phyloP scores from a whole-genome alignment of 2,888 invertebrate species.

The Trileptium ribeirensis region DNA sequence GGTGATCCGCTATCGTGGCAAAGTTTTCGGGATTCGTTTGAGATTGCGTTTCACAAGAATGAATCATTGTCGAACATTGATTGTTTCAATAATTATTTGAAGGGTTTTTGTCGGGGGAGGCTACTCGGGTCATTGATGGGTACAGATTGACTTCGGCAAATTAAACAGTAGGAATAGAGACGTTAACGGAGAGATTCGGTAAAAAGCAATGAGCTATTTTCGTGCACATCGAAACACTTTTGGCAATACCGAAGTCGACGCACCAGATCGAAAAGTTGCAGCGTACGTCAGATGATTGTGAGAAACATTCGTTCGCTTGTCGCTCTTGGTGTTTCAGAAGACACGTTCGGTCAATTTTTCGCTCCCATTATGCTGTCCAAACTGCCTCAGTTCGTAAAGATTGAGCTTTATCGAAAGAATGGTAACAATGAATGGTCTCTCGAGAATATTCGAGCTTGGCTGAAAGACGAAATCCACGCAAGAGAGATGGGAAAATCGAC shows the following conservation, averaged over 20 bases:
- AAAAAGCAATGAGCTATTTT: background rate
- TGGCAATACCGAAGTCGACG: background rate
- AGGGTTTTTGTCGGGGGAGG: background rate
- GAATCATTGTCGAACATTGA: background rate
- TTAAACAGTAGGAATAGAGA: background rate
- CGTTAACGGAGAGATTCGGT: background rate
- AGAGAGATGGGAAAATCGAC: background rate
- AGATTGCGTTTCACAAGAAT: background rate
- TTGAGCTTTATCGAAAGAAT: background rate
- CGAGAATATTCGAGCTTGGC: background rate
- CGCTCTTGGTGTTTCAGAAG: background rate
- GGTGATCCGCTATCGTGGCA: background rate
- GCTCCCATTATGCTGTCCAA: background rate
- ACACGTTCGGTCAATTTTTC: background rate
- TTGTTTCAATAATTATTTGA: background rate
- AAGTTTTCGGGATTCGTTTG: background rate
- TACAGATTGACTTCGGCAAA: background rate
- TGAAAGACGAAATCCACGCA: conserved; percentile 2
- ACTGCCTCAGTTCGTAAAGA: background rate
- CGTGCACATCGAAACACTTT: conserved; percentile 5
- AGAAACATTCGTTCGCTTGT: background rate
- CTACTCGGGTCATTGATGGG: background rate
- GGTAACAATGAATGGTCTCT: background rate
- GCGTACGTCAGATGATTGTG: background rate
- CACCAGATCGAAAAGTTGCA: background rate